Evolutionary conservation across 2,888 invertebrate species (phyloP).

Genomic region (Cinara cedri): DNA sequence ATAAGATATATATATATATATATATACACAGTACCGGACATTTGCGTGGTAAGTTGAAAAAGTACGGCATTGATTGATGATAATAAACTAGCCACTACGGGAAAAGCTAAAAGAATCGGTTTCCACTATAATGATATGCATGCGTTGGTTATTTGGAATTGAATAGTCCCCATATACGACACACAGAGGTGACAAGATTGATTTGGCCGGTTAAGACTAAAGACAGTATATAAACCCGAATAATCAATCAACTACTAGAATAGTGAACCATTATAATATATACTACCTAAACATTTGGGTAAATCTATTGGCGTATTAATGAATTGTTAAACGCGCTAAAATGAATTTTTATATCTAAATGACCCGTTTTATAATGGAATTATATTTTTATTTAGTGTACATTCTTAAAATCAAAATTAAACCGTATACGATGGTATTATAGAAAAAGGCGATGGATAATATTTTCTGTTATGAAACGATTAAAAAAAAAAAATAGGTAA

Average conservation of each 20-base stretch:
- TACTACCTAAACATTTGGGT: neutral
- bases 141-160: constrained; percentile 15
- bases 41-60: neutral
- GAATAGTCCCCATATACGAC: constrained; percentile 18
- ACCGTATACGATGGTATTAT: no score
- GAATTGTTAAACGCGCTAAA: neutral
- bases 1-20: no score
- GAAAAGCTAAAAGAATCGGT: neutral
- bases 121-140: constrained; percentile 15
- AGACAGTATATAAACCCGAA: constrained; percentile 39
- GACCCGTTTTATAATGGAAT: no score
- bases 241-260: constrained; percentile 36
- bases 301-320: neutral
- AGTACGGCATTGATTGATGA: constrained; percentile 1
- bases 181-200: constrained; percentile 48
- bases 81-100: neutral
- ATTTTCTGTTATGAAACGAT: no score
- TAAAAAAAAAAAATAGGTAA: no score
- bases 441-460: no score
- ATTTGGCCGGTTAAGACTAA: constrained; percentile 17
- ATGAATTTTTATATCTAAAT: no score
- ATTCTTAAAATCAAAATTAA: no score
- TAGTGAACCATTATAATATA: neutral
- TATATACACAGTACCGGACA: no score
- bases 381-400: no score